Evolutionary conservation across 2,797 vertebrate genomes (phyloP).

Genomic region (Macrochelys suwanniensis): DNA sequence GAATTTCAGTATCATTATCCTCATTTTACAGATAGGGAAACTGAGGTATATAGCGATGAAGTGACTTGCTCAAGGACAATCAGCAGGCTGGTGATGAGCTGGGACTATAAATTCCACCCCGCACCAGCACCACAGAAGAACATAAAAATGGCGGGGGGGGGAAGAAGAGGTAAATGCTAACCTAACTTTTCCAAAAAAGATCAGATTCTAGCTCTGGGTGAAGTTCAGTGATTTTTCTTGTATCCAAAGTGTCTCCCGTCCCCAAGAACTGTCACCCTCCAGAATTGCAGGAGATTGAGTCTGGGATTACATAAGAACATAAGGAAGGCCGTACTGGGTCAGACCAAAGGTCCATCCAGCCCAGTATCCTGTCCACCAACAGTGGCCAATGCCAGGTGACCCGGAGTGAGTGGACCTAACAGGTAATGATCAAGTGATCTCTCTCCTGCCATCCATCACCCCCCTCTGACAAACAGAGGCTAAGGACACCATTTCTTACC

Average conservation of each 20-base stretch:
- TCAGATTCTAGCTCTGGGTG: fast-evolving
- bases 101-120: fast-evolving
- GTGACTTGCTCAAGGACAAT: fast-evolving
- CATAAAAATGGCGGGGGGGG: neutral
- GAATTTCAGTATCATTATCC: neutral
- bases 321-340: too few relatives aligned
- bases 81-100: neutral
- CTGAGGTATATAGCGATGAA: fast-evolving
- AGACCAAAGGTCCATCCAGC: too few relatives aligned
- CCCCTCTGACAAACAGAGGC: too few relatives aligned
- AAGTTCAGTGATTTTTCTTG: neutral
- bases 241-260: neutral
- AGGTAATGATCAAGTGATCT: too few relatives aligned
- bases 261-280: neutral
- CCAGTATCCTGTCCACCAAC: too few relatives aligned
- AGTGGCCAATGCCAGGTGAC: too few relatives aligned
- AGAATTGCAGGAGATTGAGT: neutral
- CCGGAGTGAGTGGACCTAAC: too few relatives aligned
- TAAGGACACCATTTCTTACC: too few relatives aligned
- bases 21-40: fast-evolving
- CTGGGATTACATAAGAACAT: too few relatives aligned
- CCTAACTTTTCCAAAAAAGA: neutral
- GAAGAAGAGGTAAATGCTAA: fast-evolving
- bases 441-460: too few relatives aligned
- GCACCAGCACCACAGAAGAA: fast-evolving